Conservation (phyloP, 2,888 invertebrate species). For the Tachystola acroxantha region DNA sequence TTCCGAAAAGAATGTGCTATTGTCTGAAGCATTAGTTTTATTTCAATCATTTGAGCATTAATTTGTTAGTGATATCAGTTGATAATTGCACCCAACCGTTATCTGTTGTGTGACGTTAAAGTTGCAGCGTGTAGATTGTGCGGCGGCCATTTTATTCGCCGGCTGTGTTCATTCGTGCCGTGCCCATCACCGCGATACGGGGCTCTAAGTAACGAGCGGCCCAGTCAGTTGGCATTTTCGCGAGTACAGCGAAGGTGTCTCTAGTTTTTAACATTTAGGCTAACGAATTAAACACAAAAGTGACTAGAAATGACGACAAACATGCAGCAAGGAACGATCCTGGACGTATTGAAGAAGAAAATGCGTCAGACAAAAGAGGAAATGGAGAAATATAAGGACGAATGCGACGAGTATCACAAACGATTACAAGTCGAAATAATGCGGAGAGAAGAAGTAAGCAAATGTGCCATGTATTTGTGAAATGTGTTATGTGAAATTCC, state of each 20-base stretch:
- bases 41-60: conserved; percentile 30
- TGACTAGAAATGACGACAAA: conserved; percentile 88
- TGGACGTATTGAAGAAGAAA: conserved; percentile 99
- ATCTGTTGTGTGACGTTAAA: conserved; percentile 51
- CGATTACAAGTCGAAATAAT: conserved; percentile 96
- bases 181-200: conserved; percentile 72
- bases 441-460: conserved; percentile 98
- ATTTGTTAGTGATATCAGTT: conserved; percentile 22
- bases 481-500: conserved; percentile 47
- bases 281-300: conserved; percentile 57
- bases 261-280: conserved; percentile 65
- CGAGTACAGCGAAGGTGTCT: conserved; percentile 74
- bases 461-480: conserved; percentile 58
- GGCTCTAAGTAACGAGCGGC: conserved; percentile 59
- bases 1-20: conserved; percentile 40
- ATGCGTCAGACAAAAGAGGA: conserved; percentile 99
- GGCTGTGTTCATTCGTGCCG: conserved; percentile 74
- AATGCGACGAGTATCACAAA: conserved; percentile 97
- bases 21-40: conserved; percentile 38
- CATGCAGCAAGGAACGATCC: conserved; percentile 94
- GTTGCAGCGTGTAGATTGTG: conserved; percentile 52
- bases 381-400: conserved; percentile 99
- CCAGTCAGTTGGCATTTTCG: conserved; percentile 77
- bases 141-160: conserved; percentile 77
- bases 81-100: conserved; percentile 29